phyloP scores from a whole-genome alignment of 92 coral and sea anemone genomes.

The Heteractis magnifica region DNA sequence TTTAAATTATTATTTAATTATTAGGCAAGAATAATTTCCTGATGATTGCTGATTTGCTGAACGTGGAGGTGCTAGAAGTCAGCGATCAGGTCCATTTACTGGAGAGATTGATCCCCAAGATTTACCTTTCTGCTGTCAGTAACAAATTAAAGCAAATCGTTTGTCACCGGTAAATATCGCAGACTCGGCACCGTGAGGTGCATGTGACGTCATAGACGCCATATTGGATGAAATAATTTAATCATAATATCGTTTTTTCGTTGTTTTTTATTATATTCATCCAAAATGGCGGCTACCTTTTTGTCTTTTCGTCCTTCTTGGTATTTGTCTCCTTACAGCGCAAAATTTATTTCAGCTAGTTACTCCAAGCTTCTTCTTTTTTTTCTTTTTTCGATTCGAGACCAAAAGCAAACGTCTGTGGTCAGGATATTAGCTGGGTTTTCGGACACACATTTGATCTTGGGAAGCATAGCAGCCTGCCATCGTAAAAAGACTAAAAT shows the following conservation, averaged over 20 bases:
- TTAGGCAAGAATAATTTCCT: slow-evolving; percentile 80
- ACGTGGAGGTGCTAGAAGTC: slow-evolving; percentile 87
- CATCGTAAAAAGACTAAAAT: no score
- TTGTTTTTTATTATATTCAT: no score
- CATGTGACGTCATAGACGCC: not conserved
- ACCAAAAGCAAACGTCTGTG: no score
- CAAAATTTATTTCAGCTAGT: no score
- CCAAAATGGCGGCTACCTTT: no score
- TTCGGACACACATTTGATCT: no score
- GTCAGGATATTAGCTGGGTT: no score
- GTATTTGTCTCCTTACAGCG: no score
- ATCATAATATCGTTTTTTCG: no score
- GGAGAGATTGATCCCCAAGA: slow-evolving; percentile 73
- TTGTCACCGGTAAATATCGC: slow-evolving; percentile 75
- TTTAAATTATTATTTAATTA: not conserved
- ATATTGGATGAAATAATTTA: not conserved
- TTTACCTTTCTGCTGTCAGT: slow-evolving; percentile 79
- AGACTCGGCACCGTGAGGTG: not conserved
- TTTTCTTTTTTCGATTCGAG: not conserved
- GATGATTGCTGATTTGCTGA: slow-evolving; percentile 79
- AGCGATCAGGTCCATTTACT: slow-evolving; percentile 85
- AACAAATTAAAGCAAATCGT: slow-evolving; percentile 72
- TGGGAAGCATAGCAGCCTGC: no score
- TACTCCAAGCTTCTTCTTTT: not conserved
- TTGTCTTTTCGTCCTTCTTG: no score